Evolutionary conservation across 23 tunicate species (phyloP).

Genomic region (Corella eumyota): DNA sequence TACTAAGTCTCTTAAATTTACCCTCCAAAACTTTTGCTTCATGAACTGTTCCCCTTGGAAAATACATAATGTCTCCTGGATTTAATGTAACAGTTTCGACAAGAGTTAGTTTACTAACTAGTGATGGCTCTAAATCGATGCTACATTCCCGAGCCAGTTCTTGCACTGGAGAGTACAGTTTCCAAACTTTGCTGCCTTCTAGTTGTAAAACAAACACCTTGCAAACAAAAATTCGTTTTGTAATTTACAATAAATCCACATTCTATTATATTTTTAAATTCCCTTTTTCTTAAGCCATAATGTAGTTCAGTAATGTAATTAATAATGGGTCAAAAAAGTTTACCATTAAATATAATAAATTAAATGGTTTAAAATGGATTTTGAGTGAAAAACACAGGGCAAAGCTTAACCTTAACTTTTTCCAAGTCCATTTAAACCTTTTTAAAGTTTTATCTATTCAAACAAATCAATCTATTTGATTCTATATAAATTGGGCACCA

Average conservation of each 20-base stretch:
- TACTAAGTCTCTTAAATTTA: not conserved
- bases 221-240: not conserved
- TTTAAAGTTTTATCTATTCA: no score
- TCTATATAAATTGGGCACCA: no score
- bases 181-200: slow-evolving; percentile 52
- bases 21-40: slow-evolving; percentile 45
- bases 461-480: no score
- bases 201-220: slow-evolving; percentile 73
- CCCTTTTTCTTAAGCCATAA: no score
- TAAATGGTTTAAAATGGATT: no score
- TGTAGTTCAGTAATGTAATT: no score
- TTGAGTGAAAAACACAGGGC: no score
- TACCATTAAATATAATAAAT: no score
- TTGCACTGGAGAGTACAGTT: slow-evolving; percentile 38
- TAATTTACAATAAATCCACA: not conserved
- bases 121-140: slow-evolving; percentile 18
- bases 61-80: slow-evolving; percentile 54
- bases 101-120: slow-evolving; percentile 10
- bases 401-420: no score
- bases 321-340: no score
- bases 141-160: slow-evolving; percentile 30
- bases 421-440: no score
- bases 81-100: slow-evolving; percentile 20
- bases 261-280: not conserved
- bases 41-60: slow-evolving; percentile 63